These are phyloP conservation scores for Hypotaenidia okinawae DNA, from an alignment of 2,797 vertebrate species.

Conservation along the genomic window DNA sequence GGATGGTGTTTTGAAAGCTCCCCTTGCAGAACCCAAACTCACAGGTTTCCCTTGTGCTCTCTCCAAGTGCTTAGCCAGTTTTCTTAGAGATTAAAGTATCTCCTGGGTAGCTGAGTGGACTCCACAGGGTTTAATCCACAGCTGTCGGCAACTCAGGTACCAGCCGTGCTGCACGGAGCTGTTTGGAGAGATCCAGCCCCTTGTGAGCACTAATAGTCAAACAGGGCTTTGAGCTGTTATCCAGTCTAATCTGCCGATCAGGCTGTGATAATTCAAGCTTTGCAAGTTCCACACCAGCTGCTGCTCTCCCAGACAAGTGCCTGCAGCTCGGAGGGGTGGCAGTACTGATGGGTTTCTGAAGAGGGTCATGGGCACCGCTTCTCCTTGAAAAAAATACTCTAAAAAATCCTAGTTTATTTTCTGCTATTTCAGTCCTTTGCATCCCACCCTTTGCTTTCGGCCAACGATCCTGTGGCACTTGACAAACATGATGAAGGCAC, in stretches of 20 bases:
- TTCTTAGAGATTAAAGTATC: not conserved
- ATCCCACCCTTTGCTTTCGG: not conserved
- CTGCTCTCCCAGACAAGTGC: not conserved
- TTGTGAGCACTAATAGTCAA: not conserved
- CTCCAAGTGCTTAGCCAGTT: not conserved
- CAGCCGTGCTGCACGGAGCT: not conserved
- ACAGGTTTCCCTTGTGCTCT: rapidly evolving
- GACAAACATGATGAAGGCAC: not conserved
- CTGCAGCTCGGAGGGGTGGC: not conserved
- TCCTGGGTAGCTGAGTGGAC: not conserved
- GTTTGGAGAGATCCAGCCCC: not conserved
- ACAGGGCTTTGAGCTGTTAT: not conserved
- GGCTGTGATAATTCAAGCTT: not conserved
- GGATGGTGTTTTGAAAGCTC: not conserved
- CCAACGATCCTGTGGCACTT: not conserved
- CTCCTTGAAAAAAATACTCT: not conserved
- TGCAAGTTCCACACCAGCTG: not conserved
- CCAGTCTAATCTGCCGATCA: not conserved
- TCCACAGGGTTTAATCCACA: not conserved
- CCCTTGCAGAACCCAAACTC: not conserved
- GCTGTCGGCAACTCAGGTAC: not conserved
- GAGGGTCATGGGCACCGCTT: not conserved
- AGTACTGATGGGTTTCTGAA: not conserved
- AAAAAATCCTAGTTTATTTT: not conserved
- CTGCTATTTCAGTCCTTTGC: not conserved